These are phyloP conservation scores for Nebria brevicollis DNA, from an alignment of 2,888 invertebrate species.

Conservation along the genomic window DNA sequence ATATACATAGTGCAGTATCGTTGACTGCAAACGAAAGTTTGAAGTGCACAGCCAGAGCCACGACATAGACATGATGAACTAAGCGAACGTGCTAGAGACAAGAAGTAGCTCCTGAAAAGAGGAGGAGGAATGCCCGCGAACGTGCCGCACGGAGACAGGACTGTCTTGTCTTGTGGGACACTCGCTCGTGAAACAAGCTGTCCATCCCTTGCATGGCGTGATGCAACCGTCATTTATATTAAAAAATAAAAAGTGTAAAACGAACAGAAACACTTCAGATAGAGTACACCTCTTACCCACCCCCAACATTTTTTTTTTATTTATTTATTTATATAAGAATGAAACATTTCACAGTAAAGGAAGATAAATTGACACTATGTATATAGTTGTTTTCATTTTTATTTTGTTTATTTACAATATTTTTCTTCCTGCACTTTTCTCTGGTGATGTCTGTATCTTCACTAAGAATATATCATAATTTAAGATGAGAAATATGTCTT, in stretches of 20 bases:
- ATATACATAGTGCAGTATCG: not conserved
- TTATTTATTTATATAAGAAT: not conserved
- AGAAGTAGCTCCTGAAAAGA: not conserved
- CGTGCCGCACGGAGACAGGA: not conserved
- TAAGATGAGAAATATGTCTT: not conserved
- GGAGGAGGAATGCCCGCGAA: not conserved
- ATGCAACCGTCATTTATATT: not conserved
- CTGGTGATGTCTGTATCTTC: not conserved
- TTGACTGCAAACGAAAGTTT: not conserved
- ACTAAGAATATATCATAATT: not conserved
- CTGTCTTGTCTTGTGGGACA: not conserved
- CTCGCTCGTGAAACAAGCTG: not conserved
- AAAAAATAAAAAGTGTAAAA: not conserved
- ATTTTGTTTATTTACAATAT: not conserved
- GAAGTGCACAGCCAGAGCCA: not conserved
- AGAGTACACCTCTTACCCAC: too few relatives aligned
- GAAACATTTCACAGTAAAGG: not conserved
- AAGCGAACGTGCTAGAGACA: not conserved
- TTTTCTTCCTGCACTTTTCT: not conserved
- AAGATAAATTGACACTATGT: not conserved
- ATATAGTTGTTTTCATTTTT: not conserved
- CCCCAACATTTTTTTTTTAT: not conserved
- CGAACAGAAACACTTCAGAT: not conserved
- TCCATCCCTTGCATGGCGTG: not conserved
- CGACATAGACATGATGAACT: not conserved